Conservation (phyloP, 2,888 invertebrate species). For the Suillia variegata region DNA sequence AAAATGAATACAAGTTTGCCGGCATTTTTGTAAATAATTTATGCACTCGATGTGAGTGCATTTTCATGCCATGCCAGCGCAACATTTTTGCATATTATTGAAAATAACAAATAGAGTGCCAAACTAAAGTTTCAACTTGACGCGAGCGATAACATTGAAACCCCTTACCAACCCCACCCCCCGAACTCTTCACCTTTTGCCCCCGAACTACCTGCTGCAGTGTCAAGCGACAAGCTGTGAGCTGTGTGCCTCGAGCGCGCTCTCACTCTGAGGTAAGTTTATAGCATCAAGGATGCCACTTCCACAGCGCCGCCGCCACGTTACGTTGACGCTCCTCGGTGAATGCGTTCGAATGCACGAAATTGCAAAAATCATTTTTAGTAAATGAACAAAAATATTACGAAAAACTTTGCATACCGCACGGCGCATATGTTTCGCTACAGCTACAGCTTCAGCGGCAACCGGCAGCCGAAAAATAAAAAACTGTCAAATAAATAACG, state of each 20-base stretch:
- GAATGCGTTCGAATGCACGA: constrained; percentile 34
- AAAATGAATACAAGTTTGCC: background rate
- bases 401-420: constrained; percentile 14
- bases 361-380: constrained; percentile 27
- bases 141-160: background rate
- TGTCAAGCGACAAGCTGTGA: too few species aligned
- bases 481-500: constrained; percentile 42
- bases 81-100: background rate
- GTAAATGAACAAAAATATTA: constrained; percentile 12
- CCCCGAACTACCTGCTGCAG: too few species aligned
- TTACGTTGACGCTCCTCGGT: too few species aligned
- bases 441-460: too few species aligned
- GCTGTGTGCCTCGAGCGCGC: background rate
- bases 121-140: background rate
- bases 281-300: constrained; percentile 18
- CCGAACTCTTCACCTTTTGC: too few species aligned
- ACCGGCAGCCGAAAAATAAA: constrained; percentile 23
- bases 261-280: background rate
- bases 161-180: too few species aligned
- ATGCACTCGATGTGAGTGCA: background rate
- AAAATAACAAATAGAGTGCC: constrained; percentile 2
- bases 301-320: constrained; percentile 25
- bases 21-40: background rate
- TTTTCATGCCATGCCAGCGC: background rate
- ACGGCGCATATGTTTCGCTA: constrained; percentile 17